A percentile compares a stretch with the other conserved stretches of the same genome.
Evolutionary conservation across 2,888 invertebrate genomes (phyloP).

Genomic region (Slavum lentiscoides): DNA sequence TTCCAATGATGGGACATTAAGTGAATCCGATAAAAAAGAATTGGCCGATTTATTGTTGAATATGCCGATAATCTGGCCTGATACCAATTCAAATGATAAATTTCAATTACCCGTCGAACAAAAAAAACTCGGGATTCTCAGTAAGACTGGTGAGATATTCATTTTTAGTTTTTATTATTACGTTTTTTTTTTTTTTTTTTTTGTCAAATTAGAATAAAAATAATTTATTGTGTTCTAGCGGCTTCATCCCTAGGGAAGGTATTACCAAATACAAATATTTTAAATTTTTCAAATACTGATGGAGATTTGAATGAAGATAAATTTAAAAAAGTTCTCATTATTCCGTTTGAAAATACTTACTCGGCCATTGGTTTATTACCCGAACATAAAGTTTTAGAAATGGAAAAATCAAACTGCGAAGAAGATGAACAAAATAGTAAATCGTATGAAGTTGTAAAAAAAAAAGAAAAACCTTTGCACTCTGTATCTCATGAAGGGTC

Average conservation of each 20-base stretch:
- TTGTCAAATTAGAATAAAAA: not conserved
- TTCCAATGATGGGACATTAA: slow-evolving; percentile 39
- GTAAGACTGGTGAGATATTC: slow-evolving; percentile 34
- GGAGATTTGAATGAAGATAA: slow-evolving; percentile 37
- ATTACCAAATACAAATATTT: slow-evolving; percentile 47
- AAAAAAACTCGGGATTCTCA: slow-evolving; percentile 30
- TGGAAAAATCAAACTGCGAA: slow-evolving; percentile 39
- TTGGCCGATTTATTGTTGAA: slow-evolving; percentile 39
- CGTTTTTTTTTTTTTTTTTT: too few relatives aligned
- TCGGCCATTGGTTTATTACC: slow-evolving; percentile 36
- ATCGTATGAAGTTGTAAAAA: slow-evolving; percentile 57
- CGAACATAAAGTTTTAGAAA: slow-evolving; percentile 45
- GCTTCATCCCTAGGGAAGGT: slow-evolving; percentile 44
- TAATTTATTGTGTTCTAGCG: slow-evolving; percentile 26
- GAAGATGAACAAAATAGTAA: slow-evolving; percentile 35
- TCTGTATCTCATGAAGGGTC: slow-evolving; percentile 87
- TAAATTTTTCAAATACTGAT: slow-evolving; percentile 38
- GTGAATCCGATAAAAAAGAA: slow-evolving; percentile 49
- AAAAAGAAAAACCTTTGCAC: slow-evolving; percentile 65
- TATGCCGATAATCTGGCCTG: slow-evolving; percentile 49
- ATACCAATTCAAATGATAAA: slow-evolving; percentile 49
- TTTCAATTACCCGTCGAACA: slow-evolving; percentile 43
- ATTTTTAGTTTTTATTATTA: not conserved
- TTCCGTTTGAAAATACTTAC: slow-evolving; percentile 45
- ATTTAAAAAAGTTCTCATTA: slow-evolving; percentile 46